Conservation (phyloP, 2,113 vertebrate genomes). For the Brevimyrus niger region DNA sequence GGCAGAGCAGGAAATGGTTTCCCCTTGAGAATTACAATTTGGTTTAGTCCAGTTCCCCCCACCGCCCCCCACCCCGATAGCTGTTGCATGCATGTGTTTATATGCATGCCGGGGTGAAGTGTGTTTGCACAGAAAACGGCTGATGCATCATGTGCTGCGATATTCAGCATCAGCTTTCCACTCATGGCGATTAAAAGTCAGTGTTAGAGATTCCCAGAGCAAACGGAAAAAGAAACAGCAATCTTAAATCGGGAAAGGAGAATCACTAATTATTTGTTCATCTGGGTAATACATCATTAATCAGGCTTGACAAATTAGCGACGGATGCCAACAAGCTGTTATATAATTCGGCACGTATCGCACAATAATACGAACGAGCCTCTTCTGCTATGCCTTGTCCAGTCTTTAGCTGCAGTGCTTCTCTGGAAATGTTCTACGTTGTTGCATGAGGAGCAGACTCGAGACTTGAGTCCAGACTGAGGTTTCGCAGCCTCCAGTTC, state of each 20-base stretch:
- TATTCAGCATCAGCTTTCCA: background rate
- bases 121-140: background rate
- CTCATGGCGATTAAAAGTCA: background rate
- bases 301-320: background rate
- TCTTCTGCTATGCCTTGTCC: background rate
- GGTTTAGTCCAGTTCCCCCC: background rate
- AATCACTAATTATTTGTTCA: background rate
- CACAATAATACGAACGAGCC: background rate
- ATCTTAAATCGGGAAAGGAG: background rate
- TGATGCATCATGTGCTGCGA: background rate
- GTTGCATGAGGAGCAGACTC: background rate
- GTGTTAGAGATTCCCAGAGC: background rate
- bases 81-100: background rate
- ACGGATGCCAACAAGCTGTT: conserved; percentile 2
- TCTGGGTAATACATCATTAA: background rate
- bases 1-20: background rate
- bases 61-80: background rate
- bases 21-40: background rate
- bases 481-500: conserved; percentile 19
- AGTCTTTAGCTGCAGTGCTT: background rate
- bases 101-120: background rate
- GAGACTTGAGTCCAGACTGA: background rate
- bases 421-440: background rate
- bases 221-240: background rate
- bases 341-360: background rate